phyloP scores from a whole-genome alignment of 1,140 invertebrate genomes.

The Microplitis mediator region DNA sequence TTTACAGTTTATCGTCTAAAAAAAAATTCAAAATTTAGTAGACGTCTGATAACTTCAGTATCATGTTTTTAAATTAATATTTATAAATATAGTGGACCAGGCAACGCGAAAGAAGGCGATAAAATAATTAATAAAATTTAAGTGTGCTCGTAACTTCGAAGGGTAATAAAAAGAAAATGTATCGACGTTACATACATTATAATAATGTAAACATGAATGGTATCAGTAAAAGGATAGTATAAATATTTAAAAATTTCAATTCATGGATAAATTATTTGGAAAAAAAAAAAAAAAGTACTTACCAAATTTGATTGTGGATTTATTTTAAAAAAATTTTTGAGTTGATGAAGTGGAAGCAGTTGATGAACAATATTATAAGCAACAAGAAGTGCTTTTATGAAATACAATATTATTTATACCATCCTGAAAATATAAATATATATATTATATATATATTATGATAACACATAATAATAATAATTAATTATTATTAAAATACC shows the following conservation, averaged over 20 bases:
- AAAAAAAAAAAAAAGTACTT: slow-evolving; percentile 22
- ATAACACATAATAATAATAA: slow-evolving; percentile 30
- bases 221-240: slow-evolving; percentile 34
- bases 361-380: slow-evolving; percentile 57
- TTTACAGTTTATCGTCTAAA: too few relatives aligned
- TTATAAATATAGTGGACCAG: slow-evolving; percentile 18
- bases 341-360: neutral
- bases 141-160: slow-evolving; percentile 5
- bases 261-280: slow-evolving; percentile 13
- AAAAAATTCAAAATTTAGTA: too few relatives aligned
- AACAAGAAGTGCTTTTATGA: slow-evolving; percentile 62
- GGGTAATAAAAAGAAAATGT: neutral
- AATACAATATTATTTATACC: slow-evolving; percentile 61
- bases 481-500: slow-evolving; percentile 32
- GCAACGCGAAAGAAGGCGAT: slow-evolving; percentile 5
- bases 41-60: neutral
- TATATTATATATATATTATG: slow-evolving; percentile 26
- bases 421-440: slow-evolving; percentile 45
- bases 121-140: neutral
- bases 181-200: slow-evolving; percentile 14
- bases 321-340: slow-evolving; percentile 29
- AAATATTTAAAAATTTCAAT: slow-evolving; percentile 11
- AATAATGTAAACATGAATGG: neutral
- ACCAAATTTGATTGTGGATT: too few relatives aligned
- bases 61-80: neutral